Evolutionary conservation across 2,113 vertebrate genomes (phyloP), one percentile per base, ranked within the genome.

Genomic region (Oreotrochilus melanogaster): DNA sequence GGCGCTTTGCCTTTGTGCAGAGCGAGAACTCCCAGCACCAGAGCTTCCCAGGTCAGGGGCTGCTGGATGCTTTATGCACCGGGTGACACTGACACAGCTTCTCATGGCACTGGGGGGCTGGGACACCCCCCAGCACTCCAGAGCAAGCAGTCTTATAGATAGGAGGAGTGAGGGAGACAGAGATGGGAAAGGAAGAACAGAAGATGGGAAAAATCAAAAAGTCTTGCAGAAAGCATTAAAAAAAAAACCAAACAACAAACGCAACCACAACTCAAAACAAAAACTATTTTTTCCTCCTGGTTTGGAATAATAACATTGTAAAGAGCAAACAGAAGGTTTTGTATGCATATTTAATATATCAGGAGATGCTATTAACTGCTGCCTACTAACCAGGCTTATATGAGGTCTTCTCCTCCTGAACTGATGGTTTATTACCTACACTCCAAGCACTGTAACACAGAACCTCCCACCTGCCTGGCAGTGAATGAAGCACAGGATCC

Each of bases 401-500:
- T 1, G 8, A 74, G 53, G 51, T 65, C 48, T 35, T 12, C 19
- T 53, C 33, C 45, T 83, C 71, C 39, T 15, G 67, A 70, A 16
- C 45, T 9, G 27, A 7, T 18, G 28, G 61, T 47, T 61, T 6
- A 3, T 3, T 22, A 4, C 14, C 35, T n/a, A 6, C 6, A 24
- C 15, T 47, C 35, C 79, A 53, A 12, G 27, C 2, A 22, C 30
- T 37, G 1, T 5, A 64, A 22, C 14, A 58, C 43, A 60, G 57
- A n/a, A 11, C 16, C 61, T n/a, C 4, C 27, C 22, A 22, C 11
- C 61, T 58, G 73, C 78, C 82, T 31, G 58, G 60, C 13, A 35
- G 54, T 0, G 50, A 61, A 65, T 0, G 50, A 61, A 65, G 37
- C 1, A 24, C 9, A 48, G 0, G 13, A 14, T 43, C 35, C 4